Base-by-base conservation (phyloP, 1,140 invertebrate genomes). In the Akabosia matsudoensis region DNA sequence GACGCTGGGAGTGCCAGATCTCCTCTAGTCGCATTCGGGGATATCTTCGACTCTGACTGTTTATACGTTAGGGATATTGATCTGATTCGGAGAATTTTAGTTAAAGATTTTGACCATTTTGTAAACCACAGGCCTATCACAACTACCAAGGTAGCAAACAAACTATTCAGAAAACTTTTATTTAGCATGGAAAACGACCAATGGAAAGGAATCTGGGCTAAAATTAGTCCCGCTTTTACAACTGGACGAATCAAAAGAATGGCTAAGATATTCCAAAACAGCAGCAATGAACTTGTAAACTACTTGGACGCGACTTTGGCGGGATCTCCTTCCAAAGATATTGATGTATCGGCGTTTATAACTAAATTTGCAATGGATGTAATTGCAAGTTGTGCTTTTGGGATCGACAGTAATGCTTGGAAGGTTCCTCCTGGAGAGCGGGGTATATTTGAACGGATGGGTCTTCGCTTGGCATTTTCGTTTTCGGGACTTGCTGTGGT, bases 201-300 rank as follows among this genome's bases (percentile, higher is more conserved):
- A 16, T 84, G 83, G 83, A 83, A 82, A 70, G 73, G 78, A 70
- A 73, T 83, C 1, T 75, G 31, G 18, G 45, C 37, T 10, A 54
- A 54, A 18, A 18, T 54, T 2, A 78, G 67, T 56, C 87, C 88
- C 14, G 87, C 86, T 2, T 89, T 89, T 79, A 87, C 86, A 51
- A 83, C 85, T 4, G 77, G 83, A 18, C 89, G 88, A 82, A 84
- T 89, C 16, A 14, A 45, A 34, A 51, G 74, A 3, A 78, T 80
- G 79, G 74, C 73, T 70, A 3, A 26, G 3, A 56, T 80, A 1
- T 76, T 80, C 24, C 22, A 45, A 18, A 33, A 52, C 0, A 70
- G 45, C 4, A 26, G 33, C 1, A 16, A 0, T 7, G 33, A 64
- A 74, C n/a, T 76, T 2, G 26, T 10, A n/a, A 13, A 67, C 0